Evolutionary conservation across 2,113 vertebrate genomes (phyloP).

Genomic region (Epinephelus moara): DNA sequence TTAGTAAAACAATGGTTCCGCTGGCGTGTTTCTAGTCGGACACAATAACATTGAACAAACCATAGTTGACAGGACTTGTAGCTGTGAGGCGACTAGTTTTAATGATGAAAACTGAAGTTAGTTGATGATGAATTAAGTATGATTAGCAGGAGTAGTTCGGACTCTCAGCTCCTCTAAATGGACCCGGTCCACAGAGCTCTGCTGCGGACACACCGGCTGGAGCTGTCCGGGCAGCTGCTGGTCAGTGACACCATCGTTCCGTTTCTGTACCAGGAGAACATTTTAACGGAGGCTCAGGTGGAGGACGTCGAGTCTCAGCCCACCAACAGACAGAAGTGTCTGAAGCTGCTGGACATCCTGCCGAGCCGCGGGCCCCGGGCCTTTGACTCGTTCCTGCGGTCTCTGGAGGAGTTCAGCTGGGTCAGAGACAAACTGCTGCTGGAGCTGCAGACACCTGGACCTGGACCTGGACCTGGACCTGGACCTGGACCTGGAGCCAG

Average conservation of each 20-base stretch:
- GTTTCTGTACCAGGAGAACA: slow-evolving; percentile 91
- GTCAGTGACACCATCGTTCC: slow-evolving; percentile 90
- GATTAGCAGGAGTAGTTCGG: rapidly evolving
- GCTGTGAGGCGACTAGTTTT: not conserved
- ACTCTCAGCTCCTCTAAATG: slow-evolving; percentile 77
- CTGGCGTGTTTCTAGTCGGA: slow-evolving; percentile 64
- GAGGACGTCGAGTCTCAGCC: slow-evolving; percentile 89
- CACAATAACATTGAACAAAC: slow-evolving; percentile 4
- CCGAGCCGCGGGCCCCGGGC: slow-evolving; percentile 91
- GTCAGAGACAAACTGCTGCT: slow-evolving; percentile 84
- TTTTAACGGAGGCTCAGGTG: slow-evolving; percentile 88
- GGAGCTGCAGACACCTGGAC: slow-evolving; percentile 33
- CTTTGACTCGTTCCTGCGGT: slow-evolving; percentile 87
- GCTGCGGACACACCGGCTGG: slow-evolving; percentile 87
- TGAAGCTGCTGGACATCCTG: slow-evolving; percentile 90
- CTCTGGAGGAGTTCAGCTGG: slow-evolving; percentile 92
- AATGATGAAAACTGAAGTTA: rapidly evolving
- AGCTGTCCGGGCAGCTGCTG: slow-evolving; percentile 88
- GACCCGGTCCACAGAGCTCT: slow-evolving; percentile 88
- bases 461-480: not conserved
- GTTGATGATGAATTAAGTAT: not conserved
- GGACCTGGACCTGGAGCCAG: slow-evolving; percentile 7
- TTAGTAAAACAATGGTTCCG: slow-evolving; percentile 48
- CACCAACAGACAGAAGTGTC: slow-evolving; percentile 84
- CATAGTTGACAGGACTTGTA: not conserved